Evolutionary conservation across 1,140 invertebrate species (phyloP), one percentile per base, ranked within the genome.

Genomic region (Tetragonula clypearis): DNA sequence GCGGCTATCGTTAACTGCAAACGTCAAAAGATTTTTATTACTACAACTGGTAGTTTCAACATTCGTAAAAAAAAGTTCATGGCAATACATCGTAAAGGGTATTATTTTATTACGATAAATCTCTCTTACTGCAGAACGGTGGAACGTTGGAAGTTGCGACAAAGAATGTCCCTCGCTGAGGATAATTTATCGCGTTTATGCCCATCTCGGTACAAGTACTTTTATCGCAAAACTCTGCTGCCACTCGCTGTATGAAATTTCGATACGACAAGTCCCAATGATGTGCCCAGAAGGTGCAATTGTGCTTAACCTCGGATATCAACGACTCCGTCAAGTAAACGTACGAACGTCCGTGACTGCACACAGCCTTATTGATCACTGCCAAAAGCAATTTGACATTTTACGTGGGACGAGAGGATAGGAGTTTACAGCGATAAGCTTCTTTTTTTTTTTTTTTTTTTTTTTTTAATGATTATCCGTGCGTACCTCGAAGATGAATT

Each of bases 331-430:
- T 96, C 74, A 96, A 95, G n/a, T 96, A 94, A 12, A 95, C 15
- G 69, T 96, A 95, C 1, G 96, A 95, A 5, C 95, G 94, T 12
- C 96, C 96, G 85, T 96, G 96, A 81, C 95, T 96, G 89, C 96
- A 96, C 78, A 96, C 95, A 0, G 95, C 95, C 91, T 95, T 92
- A 49, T 94, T 89, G 6, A 96, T 90, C 41, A 49, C 41, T 53
- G 79, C 96, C 96, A 81, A 68, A 89, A 94, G 49, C 14, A 19
- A 58, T 2, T 62, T 11, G 17, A 19, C 6, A 71, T 58, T 30
- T 68, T 6, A 30, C n/a, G n/a, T 35, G 2, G 5, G 55, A 58
- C n/a, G 3, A 23, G 2, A 23, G 66, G 55, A 19, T n/a, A n/a
- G n/a, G n/a, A 11, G 0, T 11, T 21, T 23, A 19, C 6, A 12